Base-by-base conservation (phyloP, 2,888 invertebrate genomes). In the Ellobium chinense region DNA sequence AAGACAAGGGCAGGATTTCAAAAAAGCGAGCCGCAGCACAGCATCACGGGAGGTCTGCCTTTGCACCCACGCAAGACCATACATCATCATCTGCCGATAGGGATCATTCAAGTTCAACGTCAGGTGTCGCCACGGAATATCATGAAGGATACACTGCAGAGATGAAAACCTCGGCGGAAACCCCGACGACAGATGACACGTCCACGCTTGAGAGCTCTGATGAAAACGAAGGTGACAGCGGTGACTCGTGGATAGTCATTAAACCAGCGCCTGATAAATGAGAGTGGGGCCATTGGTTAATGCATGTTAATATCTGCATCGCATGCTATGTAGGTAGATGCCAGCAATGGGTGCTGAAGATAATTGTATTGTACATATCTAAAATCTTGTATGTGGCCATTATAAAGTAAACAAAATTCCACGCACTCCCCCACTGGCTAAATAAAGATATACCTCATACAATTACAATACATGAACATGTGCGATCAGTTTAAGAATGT, bases 241-340 rank as follows among this genome's bases (percentile, higher is more conserved):
- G 65, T 0, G 60, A 77, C 36, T 68, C 69, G 9, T 68, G 68
- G 77, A 77, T 77, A 37, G 18, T 77, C 1, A 77, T 68, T 1
- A 66, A 37, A 24, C 66, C 66, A n/a, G n/a, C n/a, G n/a, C n/a
- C n/a, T n/a, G n/a, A n/a, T n/a, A n/a, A n/a, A n/a, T n/a, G n/a
- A n/a, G n/a, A n/a, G n/a, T n/a, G n/a, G n/a, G n/a, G n/a, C n/a
- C n/a, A n/a, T n/a, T n/a, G n/a, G n/a, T n/a, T n/a, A n/a, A n/a
- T n/a, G n/a, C n/a, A n/a, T n/a, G n/a, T n/a, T n/a, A n/a, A n/a
- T n/a, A n/a, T n/a, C n/a, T n/a, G n/a, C n/a, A n/a, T n/a, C n/a
- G n/a, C n/a, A n/a, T n/a, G n/a, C n/a, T n/a, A n/a, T n/a, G n/a
- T n/a, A n/a, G n/a, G n/a, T n/a, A n/a, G n/a, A n/a, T n/a, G n/a